These are phyloP conservation scores for Caenorhabditis sinica DNA, from an alignment of 2,888 invertebrate species.

Conservation along the genomic window DNA sequence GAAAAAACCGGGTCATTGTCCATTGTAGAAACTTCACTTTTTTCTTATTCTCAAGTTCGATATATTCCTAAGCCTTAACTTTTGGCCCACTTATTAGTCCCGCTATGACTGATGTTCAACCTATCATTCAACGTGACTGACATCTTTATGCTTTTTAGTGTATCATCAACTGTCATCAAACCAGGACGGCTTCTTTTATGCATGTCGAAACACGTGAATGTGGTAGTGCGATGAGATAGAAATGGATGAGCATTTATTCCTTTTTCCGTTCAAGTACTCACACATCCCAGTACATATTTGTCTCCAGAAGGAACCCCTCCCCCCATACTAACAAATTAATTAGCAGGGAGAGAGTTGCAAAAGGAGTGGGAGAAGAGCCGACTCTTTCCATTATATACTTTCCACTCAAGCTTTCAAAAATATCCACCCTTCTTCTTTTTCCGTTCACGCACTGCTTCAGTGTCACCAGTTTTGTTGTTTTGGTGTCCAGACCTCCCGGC, in stretches of 20 bases:
- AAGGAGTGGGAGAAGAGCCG: conserved; percentile 30
- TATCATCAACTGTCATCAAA: conserved; percentile 50
- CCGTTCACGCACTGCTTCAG: conserved; percentile 1
- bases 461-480: conserved; percentile 50
- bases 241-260: conserved; percentile 20
- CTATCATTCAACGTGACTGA: conserved; percentile 60
- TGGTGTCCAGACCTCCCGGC: conserved; percentile 19
- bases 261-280: conserved; percentile 55
- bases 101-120: conserved; percentile 26
- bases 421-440: conserved; percentile 16
- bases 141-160: conserved; percentile 34
- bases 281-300: conserved; percentile 48
- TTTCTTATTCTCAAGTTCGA: too few species aligned
- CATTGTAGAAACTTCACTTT: too few species aligned
- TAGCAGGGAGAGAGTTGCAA: conserved; percentile 12
- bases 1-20: too few species aligned
- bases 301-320: conserved; percentile 34
- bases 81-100: conserved; percentile 31
- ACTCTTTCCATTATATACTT: conserved; percentile 57
- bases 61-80: too few species aligned
- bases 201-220: conserved; percentile 31
- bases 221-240: neutral
- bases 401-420: conserved; percentile 54
- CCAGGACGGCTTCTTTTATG: conserved; percentile 37
- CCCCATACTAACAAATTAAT: conserved; percentile 54